Percentiles rank a stretch among this genome's conserved stretches.
Evolutionary conservation across 2,797 vertebrate species (phyloP).

Genomic region (Notoglanidium macrostoma): DNA sequence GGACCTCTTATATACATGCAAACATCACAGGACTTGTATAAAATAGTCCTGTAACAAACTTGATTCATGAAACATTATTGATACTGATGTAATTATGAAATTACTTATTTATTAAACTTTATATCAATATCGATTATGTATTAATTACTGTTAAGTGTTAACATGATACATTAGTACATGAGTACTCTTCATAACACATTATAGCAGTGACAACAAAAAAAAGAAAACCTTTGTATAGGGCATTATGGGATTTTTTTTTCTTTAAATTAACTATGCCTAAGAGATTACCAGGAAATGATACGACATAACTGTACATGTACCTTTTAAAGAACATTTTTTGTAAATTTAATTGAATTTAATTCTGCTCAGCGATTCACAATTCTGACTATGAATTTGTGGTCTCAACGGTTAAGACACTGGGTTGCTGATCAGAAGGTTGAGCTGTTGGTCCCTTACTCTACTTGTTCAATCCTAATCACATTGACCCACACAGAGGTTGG

Average conservation of each 20-base stretch:
- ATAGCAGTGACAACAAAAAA: not conserved
- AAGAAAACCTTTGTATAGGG: not conserved
- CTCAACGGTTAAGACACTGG: not conserved
- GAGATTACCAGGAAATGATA: not conserved
- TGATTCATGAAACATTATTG: not conserved
- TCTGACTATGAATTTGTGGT: not conserved
- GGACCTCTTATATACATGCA: not conserved
- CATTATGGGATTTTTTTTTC: not conserved
- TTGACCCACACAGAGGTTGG: too few relatives aligned
- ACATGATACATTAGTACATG: not conserved
- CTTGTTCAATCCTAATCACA: too few relatives aligned
- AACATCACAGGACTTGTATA: not conserved
- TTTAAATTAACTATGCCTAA: not conserved
- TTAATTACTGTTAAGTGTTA: not conserved
- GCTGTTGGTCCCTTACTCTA: too few relatives aligned
- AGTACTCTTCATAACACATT: not conserved
- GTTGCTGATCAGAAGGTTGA: too few relatives aligned
- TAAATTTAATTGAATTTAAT: too few relatives aligned
- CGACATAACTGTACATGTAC: too few relatives aligned
- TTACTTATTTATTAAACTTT: not conserved
- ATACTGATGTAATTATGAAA: not conserved
- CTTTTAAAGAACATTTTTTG: too few relatives aligned
- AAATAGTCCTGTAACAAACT: not conserved
- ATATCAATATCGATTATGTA: not conserved
- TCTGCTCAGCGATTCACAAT: too few relatives aligned